A percentile compares a stretch with the other conserved stretches of the same genome.
These are phyloP conservation scores for Zaprionus inermis DNA, from an alignment of 1,140 invertebrate genomes.

Conservation along the genomic window DNA sequence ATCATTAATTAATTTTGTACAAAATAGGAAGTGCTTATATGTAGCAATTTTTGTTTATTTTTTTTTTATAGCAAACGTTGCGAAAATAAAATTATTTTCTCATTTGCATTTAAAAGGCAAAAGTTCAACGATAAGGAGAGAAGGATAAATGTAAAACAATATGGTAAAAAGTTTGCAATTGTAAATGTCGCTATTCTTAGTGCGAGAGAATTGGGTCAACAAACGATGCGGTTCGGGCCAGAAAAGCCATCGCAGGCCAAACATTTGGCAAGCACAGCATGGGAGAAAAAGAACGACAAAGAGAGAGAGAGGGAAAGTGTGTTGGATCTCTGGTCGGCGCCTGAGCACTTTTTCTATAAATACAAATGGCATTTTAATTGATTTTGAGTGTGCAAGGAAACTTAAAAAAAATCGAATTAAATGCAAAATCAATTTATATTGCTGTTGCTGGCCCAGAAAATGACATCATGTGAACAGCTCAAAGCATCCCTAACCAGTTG, in stretches of 20 bases:
- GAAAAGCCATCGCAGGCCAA: slow-evolving; percentile 47
- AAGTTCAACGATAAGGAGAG: neutral
- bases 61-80: too few relatives aligned
- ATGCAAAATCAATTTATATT: slow-evolving; percentile 64
- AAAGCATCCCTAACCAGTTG: slow-evolving; percentile 20
- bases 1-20: slow-evolving; percentile 1
- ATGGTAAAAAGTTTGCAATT: slow-evolving; percentile 36
- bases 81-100: neutral
- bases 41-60: too few relatives aligned
- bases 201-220: slow-evolving; percentile 65
- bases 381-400: slow-evolving; percentile 51
- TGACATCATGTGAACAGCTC: slow-evolving; percentile 56
- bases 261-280: slow-evolving; percentile 54
- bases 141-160: neutral
- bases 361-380: slow-evolving; percentile 73
- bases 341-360: slow-evolving; percentile 36
- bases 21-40: neutral
- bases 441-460: slow-evolving; percentile 15
- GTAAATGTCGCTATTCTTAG: slow-evolving; percentile 68
- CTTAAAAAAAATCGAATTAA: slow-evolving; percentile 47
- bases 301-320: neutral
- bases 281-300: neutral
- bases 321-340: slow-evolving; percentile 21
- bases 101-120: neutral
- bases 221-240: slow-evolving; percentile 63